phyloP scores from a whole-genome alignment of 2,888 invertebrate species.

The Julus scanicus region DNA sequence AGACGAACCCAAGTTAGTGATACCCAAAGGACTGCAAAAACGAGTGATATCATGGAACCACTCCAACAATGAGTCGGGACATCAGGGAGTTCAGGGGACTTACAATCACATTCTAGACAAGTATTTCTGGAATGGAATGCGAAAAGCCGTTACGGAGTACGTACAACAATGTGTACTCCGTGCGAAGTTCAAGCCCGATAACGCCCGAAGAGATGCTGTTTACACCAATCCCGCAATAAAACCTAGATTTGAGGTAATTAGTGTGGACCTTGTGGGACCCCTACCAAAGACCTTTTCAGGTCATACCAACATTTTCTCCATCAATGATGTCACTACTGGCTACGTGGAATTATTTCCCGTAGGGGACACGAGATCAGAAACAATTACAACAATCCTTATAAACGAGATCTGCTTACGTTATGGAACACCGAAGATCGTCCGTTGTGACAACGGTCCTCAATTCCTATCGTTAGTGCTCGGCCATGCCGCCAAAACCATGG shows the following conservation, averaged over 20 bases:
- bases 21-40: background rate
- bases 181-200: background rate
- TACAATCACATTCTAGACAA: background rate
- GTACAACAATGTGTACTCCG: background rate
- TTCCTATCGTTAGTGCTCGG: background rate
- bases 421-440: background rate
- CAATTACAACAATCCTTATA: background rate
- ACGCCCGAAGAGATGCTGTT: background rate
- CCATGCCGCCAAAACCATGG: background rate
- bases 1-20: slow-evolving; percentile 14
- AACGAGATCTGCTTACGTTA: background rate
- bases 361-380: background rate
- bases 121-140: background rate
- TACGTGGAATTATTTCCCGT: background rate
- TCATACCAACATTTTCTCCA: background rate
- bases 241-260: background rate
- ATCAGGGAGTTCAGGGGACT: background rate
- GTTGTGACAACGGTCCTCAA: background rate
- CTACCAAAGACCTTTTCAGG: background rate
- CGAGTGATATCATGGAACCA: background rate
- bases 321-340: background rate
- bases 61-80: background rate
- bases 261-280: background rate
- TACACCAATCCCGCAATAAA: background rate
- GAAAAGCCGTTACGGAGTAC: background rate